These are phyloP conservation scores for Troides oblongomaculatus DNA, from an alignment of 2,888 invertebrate genomes.

Conservation along the genomic window DNA sequence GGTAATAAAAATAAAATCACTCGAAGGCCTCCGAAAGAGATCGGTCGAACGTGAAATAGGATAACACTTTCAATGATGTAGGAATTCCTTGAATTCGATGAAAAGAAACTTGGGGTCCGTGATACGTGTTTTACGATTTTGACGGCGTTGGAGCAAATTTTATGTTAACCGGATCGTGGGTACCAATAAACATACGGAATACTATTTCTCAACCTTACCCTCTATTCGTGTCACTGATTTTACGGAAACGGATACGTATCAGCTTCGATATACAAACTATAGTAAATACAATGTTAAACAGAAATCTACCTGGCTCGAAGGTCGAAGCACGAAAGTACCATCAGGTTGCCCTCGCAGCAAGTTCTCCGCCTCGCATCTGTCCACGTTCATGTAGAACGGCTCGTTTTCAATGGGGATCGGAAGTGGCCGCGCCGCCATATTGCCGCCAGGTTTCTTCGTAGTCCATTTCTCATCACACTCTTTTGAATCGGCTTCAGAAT, in stretches of 20 bases:
- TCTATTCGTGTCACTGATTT: no score
- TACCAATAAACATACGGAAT: neutral
- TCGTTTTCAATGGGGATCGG: constrained; percentile 77
- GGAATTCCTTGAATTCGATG: constrained; percentile 14
- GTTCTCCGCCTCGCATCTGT: constrained; percentile 74
- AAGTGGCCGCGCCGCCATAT: constrained; percentile 73
- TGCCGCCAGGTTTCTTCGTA: constrained; percentile 39
- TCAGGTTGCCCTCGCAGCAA: constrained; percentile 78
- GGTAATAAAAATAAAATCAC: constrained; percentile 26
- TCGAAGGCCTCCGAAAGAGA: constrained; percentile 11
- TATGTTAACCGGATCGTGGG: constrained; percentile 10
- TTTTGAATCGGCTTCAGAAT: constrained; percentile 52
- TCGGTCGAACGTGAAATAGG: constrained; percentile 19
- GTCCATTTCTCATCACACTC: constrained; percentile 46
- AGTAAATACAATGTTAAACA: no score
- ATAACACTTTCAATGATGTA: constrained; percentile 24
- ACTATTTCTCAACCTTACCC: neutral
- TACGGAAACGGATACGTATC: no score
- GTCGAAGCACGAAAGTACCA: constrained; percentile 80
- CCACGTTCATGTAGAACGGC: constrained; percentile 79
- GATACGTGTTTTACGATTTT: constrained; percentile 21
- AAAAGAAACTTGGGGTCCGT: constrained; percentile 8
- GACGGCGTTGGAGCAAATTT: constrained; percentile 7
- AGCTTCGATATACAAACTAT: neutral
- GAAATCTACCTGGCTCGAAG: constrained; percentile 69